phyloP scores from a whole-genome alignment of 1,140 invertebrate species.

The Schlechtendalia chinensis region DNA sequence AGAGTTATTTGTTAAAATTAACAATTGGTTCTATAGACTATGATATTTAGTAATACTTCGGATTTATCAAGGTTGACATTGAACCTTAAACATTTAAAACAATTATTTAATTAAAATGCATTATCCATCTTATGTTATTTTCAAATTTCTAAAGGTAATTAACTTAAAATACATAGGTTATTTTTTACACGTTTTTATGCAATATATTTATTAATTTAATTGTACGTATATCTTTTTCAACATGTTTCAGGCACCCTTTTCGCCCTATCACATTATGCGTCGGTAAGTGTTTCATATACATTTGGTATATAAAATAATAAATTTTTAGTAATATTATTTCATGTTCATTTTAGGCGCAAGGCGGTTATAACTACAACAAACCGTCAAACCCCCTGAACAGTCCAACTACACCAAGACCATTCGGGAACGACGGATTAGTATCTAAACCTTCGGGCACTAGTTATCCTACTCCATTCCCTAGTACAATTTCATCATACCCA shows the following conservation, averaged over 20 bases:
- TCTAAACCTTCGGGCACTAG: neutral
- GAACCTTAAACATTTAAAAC: neutral
- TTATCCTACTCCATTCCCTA: constrained; percentile 9
- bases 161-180: neutral
- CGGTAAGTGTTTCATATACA: neutral
- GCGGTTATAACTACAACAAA: constrained; percentile 61
- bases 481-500: constrained; percentile 6
- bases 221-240: neutral
- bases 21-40: constrained; percentile 20
- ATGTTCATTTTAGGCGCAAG: constrained; percentile 56
- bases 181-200: neutral
- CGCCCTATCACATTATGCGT: constrained; percentile 16
- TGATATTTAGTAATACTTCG: neutral
- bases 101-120: neutral
- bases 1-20: neutral
- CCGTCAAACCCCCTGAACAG: constrained; percentile 58
- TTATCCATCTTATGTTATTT: neutral
- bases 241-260: constrained; percentile 21
- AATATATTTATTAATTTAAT: neutral
- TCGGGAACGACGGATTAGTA: neutral
- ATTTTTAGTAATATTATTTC: neutral
- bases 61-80: neutral
- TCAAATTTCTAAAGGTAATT: neutral
- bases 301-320: neutral
- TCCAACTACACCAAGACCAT: constrained; percentile 31